Conservation (phyloP, 2,113 vertebrate genomes). For the Stegostoma tigrinum region DNA sequence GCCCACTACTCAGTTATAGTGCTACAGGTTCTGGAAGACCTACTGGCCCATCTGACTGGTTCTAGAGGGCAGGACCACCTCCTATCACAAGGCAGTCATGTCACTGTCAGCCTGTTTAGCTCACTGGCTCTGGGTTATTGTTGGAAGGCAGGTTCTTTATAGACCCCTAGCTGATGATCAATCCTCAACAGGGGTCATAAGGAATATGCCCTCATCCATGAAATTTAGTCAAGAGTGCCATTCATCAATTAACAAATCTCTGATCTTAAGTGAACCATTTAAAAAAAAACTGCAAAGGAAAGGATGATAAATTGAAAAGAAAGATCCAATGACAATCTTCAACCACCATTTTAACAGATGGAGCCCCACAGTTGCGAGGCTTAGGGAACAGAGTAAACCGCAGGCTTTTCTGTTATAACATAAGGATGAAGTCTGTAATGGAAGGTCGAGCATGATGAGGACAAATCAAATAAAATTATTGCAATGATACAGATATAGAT, state of each 20-base stretch:
- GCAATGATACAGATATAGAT: not conserved
- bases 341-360: not conserved
- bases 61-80: no score
- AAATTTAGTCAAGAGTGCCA: not conserved
- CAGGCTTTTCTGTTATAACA: not conserved
- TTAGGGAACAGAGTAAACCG: not conserved
- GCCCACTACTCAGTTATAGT: no score
- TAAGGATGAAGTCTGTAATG: not conserved
- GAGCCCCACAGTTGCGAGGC: not conserved
- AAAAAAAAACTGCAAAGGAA: not conserved
- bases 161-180: no score
- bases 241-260: not conserved
- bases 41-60: no score
- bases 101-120: no score
- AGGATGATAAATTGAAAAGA: not conserved
- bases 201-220: no score
- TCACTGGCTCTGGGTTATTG: no score
- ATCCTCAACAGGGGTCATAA: no score
- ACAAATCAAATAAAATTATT: not conserved
- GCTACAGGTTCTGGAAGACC: no score
- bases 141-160: no score
- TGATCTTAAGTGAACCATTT: not conserved
- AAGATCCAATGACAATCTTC: not conserved
- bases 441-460: not conserved
- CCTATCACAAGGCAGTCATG: no score